phyloP scores from a whole-genome alignment of 2,113 vertebrate genomes.

The Microcebus lehilahytsara region DNA sequence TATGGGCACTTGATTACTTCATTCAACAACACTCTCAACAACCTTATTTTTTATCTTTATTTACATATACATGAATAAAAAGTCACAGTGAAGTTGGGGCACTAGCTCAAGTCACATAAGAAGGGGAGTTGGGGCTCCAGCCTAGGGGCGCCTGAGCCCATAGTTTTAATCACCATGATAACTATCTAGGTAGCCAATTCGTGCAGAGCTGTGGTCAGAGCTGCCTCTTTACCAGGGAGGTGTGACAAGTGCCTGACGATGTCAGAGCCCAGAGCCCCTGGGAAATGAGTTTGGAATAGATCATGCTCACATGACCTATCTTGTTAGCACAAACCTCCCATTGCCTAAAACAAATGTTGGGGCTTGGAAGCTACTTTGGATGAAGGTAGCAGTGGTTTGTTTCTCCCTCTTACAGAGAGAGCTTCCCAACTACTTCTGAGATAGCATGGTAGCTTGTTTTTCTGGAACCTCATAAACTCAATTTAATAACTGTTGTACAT shows the following conservation, averaged over 20 bases:
- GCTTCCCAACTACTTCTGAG: background rate
- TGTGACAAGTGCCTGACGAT: too few species aligned
- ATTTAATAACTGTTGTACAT: background rate
- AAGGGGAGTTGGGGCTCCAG: background rate
- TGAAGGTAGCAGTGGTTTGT: background rate
- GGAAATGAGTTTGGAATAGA: too few species aligned
- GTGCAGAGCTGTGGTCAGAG: too few species aligned
- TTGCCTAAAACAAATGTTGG: too few species aligned
- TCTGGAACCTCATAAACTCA: background rate
- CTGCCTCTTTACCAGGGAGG: too few species aligned
- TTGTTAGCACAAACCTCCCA: too few species aligned
- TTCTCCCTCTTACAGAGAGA: background rate
- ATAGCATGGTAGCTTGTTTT: background rate
- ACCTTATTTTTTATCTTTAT: background rate
- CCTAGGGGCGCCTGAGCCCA: background rate
- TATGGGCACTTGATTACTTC: background rate
- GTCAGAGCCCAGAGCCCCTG: too few species aligned
- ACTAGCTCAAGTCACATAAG: background rate
- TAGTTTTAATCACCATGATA: too few species aligned
- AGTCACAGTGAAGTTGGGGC: background rate
- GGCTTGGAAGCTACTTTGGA: background rate
- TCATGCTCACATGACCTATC: too few species aligned
- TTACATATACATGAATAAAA: background rate
- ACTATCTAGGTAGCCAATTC: too few species aligned
- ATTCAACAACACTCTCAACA: background rate